Conservation (phyloP, 2,113 vertebrate species). For the Gobiocypris rarus region DNA sequence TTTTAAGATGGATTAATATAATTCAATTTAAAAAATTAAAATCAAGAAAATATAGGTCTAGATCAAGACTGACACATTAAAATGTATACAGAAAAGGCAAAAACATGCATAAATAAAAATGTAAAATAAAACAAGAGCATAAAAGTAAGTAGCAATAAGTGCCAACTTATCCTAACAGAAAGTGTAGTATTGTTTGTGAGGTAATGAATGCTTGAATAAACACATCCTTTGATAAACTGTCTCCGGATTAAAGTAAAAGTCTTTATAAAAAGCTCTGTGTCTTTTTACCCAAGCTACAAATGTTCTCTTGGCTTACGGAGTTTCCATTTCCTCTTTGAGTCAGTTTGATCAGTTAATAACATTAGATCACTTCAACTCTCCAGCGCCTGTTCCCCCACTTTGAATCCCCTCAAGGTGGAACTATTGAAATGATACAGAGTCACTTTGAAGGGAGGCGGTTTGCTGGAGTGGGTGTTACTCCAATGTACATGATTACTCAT, state of each 20-base stretch:
- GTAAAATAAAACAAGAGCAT: not conserved
- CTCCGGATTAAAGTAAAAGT: slow-evolving; percentile 39
- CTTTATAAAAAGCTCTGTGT: slow-evolving; percentile 31
- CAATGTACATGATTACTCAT: slow-evolving; percentile 47
- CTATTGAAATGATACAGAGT: slow-evolving; percentile 51
- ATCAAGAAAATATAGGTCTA: not conserved
- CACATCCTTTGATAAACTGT: not conserved
- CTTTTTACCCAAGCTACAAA: slow-evolving; percentile 32
- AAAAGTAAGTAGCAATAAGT: not conserved
- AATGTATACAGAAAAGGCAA: not conserved
- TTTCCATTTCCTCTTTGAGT: slow-evolving; percentile 51
- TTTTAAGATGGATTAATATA: not conserved
- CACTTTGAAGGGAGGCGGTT: slow-evolving; percentile 55
- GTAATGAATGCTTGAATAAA: not conserved
- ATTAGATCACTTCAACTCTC: slow-evolving; percentile 58
- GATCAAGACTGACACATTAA: not conserved
- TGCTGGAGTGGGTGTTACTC: slow-evolving; percentile 54
- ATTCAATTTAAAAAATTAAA: not conserved
- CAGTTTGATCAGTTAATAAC: slow-evolving; percentile 62
- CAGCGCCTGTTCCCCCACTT: slow-evolving; percentile 42
- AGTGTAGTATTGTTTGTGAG: not conserved
- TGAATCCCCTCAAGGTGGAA: slow-evolving; percentile 54
- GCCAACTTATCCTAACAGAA: not conserved
- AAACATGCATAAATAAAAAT: not conserved
- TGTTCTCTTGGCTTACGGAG: slow-evolving; percentile 44